Percentiles rank a stretch among this genome's conserved stretches.
phyloP scores from a whole-genome alignment of 2,888 invertebrate species.

The Agrotis clavis region DNA sequence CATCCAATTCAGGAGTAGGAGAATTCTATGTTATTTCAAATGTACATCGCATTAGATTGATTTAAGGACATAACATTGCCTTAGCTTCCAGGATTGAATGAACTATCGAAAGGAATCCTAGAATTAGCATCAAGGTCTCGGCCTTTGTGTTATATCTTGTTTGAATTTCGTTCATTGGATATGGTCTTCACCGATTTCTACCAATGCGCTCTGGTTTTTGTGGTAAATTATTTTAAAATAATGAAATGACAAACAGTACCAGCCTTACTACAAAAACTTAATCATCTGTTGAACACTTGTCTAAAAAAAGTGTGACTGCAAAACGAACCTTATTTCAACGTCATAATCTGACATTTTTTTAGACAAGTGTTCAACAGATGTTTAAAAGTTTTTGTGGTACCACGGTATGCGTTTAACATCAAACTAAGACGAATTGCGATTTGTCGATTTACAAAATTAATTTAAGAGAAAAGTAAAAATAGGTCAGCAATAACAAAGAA shows the following conservation, averaged over 20 bases:
- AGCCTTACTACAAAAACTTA: no score
- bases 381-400: no score
- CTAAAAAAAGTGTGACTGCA: no score
- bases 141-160: not conserved
- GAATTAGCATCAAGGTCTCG: not conserved
- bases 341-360: no score
- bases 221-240: not conserved
- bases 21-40: conserved; percentile 24
- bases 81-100: not conserved
- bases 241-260: not conserved
- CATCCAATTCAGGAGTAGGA: conserved; percentile 49
- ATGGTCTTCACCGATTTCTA: not conserved
- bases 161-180: not conserved
- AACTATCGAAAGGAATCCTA: not conserved
- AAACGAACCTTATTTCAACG: no score
- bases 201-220: not conserved
- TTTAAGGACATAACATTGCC: not conserved
- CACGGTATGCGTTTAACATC: not conserved
- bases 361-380: no score
- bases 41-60: not conserved
- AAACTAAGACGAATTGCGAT: not conserved
- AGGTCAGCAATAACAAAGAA: conserved; percentile 21
- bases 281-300: no score
- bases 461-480: conserved; percentile 6
- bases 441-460: conserved; percentile 9